A percentile compares a stretch with the other conserved stretches of the same genome.
These are phyloP conservation scores for Ceratosolen fusciceps DNA, from an alignment of 1,140 invertebrate genomes.

Conservation along the genomic window DNA sequence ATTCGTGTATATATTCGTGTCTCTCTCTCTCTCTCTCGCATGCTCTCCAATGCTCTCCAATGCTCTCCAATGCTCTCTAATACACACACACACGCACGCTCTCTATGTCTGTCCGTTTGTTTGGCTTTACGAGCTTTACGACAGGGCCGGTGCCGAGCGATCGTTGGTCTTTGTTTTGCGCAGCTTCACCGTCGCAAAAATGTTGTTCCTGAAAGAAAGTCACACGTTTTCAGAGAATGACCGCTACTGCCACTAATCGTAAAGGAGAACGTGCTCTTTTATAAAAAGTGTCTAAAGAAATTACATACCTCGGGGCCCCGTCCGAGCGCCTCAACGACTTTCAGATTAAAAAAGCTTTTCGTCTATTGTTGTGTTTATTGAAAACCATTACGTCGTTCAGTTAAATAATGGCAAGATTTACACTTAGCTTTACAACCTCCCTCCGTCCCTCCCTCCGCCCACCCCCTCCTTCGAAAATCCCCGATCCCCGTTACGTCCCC, in stretches of 20 bases:
- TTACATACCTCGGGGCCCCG: not conserved
- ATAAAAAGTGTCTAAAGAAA: constrained; percentile 12
- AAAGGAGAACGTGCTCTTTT: constrained; percentile 41
- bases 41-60: too few species aligned
- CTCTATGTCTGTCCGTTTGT: too few species aligned
- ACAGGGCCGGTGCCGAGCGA: constrained; percentile 79
- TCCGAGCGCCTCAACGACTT: not conserved
- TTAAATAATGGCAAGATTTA: too few species aligned
- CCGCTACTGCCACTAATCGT: constrained; percentile 52
- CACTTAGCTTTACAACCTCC: too few species aligned
- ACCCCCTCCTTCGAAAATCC: too few species aligned
- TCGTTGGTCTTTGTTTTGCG: constrained; percentile 89
- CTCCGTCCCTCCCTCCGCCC: too few species aligned
- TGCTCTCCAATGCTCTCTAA: too few species aligned
- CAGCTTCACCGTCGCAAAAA: constrained; percentile 88
- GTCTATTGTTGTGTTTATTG: not conserved
- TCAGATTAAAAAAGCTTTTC: constrained; percentile 24
- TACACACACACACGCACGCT: too few species aligned
- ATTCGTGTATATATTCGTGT: too few species aligned
- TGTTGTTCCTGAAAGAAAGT: constrained; percentile 80
- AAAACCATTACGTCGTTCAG: too few species aligned
- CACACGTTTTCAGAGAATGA: constrained; percentile 45
- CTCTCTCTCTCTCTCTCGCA: too few species aligned
- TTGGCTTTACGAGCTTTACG: constrained; percentile 63
- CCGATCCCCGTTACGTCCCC: too few species aligned